phyloP scores from a whole-genome alignment of 2,113 vertebrate species.

The Turdus rufiventris region DNA sequence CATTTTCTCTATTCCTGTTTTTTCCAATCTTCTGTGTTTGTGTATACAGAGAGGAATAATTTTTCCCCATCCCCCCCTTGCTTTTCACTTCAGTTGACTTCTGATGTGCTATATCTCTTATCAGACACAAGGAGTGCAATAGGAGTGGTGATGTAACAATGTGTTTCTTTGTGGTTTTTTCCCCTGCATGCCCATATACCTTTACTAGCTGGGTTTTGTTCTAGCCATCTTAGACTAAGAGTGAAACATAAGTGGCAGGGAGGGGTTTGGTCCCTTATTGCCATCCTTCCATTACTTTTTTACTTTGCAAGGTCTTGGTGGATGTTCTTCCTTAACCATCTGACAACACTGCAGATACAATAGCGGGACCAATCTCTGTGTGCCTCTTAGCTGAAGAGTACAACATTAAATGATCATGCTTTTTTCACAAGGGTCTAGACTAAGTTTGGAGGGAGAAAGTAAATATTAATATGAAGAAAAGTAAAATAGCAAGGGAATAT shows the following conservation, averaged over 20 bases:
- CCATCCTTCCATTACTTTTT: neutral
- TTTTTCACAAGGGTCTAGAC: neutral
- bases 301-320: neutral
- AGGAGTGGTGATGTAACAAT: neutral
- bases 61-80: neutral
- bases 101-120: neutral
- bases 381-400: neutral
- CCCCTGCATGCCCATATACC: neutral
- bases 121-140: neutral
- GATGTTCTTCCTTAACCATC: neutral
- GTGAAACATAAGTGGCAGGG: neutral
- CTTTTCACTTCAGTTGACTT: neutral
- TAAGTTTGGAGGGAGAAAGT: neutral
- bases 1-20: neutral
- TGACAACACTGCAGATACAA: fast-evolving
- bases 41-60: neutral
- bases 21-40: neutral
- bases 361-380: neutral
- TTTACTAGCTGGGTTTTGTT: neutral
- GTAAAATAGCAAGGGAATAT: neutral
- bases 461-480: neutral
- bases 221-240: neutral
- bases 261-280: neutral
- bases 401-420: fast-evolving
- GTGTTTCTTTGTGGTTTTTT: neutral